phyloP scores from a whole-genome alignment of 2,888 invertebrate genomes.

The Malthinus flaveolus region DNA sequence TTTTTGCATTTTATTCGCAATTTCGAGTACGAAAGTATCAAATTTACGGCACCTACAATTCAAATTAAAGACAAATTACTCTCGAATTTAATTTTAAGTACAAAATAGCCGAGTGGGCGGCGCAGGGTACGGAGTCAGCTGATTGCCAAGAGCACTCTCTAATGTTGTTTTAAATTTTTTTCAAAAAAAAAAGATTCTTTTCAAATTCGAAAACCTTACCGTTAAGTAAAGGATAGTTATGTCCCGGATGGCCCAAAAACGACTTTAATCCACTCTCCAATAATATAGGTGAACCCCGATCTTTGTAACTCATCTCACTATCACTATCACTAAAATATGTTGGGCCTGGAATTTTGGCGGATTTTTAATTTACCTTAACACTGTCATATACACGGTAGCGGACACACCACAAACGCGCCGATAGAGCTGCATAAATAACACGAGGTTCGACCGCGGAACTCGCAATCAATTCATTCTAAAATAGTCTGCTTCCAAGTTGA shows the following conservation, averaged over 20 bases:
- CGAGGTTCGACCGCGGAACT: conserved; percentile 37
- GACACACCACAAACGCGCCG: conserved; percentile 35
- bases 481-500: conserved; percentile 51
- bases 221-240: conserved; percentile 77
- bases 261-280: conserved; percentile 87
- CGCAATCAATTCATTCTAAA: conserved; percentile 54
- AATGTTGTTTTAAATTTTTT: conserved; percentile 1
- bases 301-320: conserved; percentile 87
- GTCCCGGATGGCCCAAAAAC: conserved; percentile 81
- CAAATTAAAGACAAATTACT: not conserved
- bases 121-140: conserved; percentile 6
- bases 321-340: conserved; percentile 55
- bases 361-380: conserved; percentile 33
- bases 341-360: conserved; percentile 56
- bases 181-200: not conserved
- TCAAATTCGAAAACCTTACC: conserved; percentile 59
- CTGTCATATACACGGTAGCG: conserved; percentile 33
- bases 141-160: not conserved
- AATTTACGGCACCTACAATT: not conserved
- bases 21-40: not conserved
- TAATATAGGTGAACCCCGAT: conserved; percentile 82
- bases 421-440: conserved; percentile 44
- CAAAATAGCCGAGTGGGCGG: not conserved
- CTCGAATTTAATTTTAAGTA: not conserved
- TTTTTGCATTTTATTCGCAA: conserved; percentile 19